Percentiles rank a stretch among this genome's conserved stretches.
Evolutionary conservation across 1,140 invertebrate genomes (phyloP).

Genomic region (Caenorhabditis brenneri): DNA sequence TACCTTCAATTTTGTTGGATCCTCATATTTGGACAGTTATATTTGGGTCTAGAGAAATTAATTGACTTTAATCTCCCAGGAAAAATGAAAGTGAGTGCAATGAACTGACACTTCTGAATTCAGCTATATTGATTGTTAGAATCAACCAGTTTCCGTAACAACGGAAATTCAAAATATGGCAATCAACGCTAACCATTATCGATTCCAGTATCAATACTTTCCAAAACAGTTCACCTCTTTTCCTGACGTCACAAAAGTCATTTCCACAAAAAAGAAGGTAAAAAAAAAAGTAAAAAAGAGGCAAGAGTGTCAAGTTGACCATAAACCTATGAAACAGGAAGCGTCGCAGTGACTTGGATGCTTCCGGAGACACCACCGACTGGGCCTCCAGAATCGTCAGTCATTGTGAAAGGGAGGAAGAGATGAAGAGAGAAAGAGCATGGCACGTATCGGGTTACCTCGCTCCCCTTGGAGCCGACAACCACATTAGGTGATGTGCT

Average conservation of each 20-base stretch:
- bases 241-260: neutral
- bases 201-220: too few relatives aligned
- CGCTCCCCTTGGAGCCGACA: neutral
- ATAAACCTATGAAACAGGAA: conserved; percentile 42
- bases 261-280: neutral
- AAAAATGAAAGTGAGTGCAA: too few relatives aligned
- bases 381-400: conserved; percentile 10
- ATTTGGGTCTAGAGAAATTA: too few relatives aligned
- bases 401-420: neutral
- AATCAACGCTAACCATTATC: too few relatives aligned
- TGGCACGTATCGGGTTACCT: conserved; percentile 29
- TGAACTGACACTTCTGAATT: too few relatives aligned
- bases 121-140: too few relatives aligned
- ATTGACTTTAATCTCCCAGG: too few relatives aligned
- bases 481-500: conserved; percentile 39
- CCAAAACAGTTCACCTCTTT: too few relatives aligned
- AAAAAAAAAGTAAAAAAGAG: neutral
- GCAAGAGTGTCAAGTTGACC: conserved; percentile 27
- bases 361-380: neutral
- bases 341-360: conserved; percentile 23
- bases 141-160: too few relatives aligned
- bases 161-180: too few relatives aligned
- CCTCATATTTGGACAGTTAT: too few relatives aligned
- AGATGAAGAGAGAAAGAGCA: neutral
- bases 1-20: too few relatives aligned